These are phyloP conservation scores for Drosophila nr. perissopoda DNA, from an alignment of 2,888 invertebrate genomes.

Conservation along the genomic window DNA sequence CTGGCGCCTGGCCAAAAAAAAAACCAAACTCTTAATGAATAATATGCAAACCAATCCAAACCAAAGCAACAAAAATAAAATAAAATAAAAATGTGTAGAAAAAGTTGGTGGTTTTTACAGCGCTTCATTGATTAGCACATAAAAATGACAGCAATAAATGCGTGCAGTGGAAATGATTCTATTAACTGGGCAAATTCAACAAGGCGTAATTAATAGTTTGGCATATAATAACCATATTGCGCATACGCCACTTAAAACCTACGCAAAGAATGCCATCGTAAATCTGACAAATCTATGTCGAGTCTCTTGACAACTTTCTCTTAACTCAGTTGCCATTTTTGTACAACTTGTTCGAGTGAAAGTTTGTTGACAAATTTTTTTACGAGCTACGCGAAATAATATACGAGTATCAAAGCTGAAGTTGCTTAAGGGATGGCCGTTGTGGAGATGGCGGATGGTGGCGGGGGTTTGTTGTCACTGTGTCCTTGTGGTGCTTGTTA, in stretches of 20 bases:
- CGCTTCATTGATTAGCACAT: conserved; percentile 57
- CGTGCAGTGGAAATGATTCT: conserved; percentile 49
- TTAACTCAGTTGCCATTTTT: conserved; percentile 11
- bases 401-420: conserved; percentile 33
- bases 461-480: conserved; percentile 24
- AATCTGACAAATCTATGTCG: conserved; percentile 39
- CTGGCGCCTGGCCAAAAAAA: conserved; percentile 45
- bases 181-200: conserved; percentile 57
- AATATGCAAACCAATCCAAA: conserved; percentile 24
- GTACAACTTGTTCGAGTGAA: conserved; percentile 22
- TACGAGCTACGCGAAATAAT: conserved; percentile 47
- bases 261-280: conserved; percentile 40
- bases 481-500: conserved; percentile 68
- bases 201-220: conserved; percentile 68
- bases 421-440: not conserved
- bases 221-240: conserved; percentile 59
- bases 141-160: conserved; percentile 39
- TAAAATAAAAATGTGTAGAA: conserved; percentile 3
- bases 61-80: conserved; percentile 1
- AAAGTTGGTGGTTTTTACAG: conserved; percentile 21
- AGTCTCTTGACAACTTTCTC: not conserved
- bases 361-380: conserved; percentile 71
- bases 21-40: conserved; percentile 31
- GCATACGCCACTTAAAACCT: conserved; percentile 68
- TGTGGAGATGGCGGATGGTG: not conserved